Conservation (phyloP, 2,888 invertebrate species). For the Cremastinae sp. region DNA sequence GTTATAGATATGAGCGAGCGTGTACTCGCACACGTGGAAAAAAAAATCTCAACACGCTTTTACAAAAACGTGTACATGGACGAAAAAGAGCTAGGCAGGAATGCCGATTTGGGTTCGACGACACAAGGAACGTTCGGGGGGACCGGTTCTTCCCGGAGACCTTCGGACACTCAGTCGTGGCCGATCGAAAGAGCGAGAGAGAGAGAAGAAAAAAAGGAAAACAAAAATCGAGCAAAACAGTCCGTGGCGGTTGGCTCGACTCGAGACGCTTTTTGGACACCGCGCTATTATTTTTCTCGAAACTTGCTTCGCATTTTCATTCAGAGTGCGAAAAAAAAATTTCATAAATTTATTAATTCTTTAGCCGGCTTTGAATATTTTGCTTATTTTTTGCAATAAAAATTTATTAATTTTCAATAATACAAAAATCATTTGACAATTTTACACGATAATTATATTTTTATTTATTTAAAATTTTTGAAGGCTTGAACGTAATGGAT, state of each 20-base stretch:
- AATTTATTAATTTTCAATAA: too few relatives aligned
- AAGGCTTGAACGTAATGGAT: too few relatives aligned
- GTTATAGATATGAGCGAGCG: not conserved
- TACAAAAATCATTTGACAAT: too few relatives aligned
- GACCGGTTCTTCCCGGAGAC: constrained; percentile 78
- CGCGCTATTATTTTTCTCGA: constrained; percentile 44
- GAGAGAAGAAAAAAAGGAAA: not conserved
- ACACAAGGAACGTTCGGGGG: constrained; percentile 72
- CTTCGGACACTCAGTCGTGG: constrained; percentile 68
- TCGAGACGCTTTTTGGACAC: constrained; percentile 33
- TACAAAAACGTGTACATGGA: constrained; percentile 24
- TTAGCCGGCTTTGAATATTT: too few relatives aligned
- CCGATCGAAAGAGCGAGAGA: constrained; percentile 27
- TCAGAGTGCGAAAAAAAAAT: too few relatives aligned
- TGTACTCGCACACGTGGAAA: not conserved
- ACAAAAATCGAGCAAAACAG: constrained; percentile 58
- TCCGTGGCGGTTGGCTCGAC: constrained; percentile 13
- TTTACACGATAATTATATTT: too few relatives aligned
- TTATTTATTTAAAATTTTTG: too few relatives aligned
- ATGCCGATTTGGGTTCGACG: constrained; percentile 78
- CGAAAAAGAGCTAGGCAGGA: constrained; percentile 71
- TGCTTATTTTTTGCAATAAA: too few relatives aligned
- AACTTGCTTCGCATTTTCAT: too few relatives aligned
- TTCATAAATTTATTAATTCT: too few relatives aligned
- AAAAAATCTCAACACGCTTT: not conserved